phyloP scores from a whole-genome alignment of 2,888 invertebrate genomes.

The Malacosoma neustria region DNA sequence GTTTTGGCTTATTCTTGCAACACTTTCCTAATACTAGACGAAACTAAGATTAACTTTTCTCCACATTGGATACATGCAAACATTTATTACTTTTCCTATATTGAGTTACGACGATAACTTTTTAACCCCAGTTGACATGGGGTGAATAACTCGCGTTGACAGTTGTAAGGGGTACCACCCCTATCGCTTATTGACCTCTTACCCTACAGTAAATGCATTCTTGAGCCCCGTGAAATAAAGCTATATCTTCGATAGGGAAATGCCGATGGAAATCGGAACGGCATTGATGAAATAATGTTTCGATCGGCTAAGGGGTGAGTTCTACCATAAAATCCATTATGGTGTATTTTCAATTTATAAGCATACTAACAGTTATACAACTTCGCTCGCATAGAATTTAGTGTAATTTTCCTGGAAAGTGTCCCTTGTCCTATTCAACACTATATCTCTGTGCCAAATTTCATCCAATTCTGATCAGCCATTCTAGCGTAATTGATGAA shows the following conservation, averaged over 20 bases:
- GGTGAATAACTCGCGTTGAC: conserved; percentile 62
- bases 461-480: too few relatives aligned
- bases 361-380: too few relatives aligned
- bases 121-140: conserved; percentile 59
- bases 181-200: conserved; percentile 55
- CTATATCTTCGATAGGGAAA: conserved; percentile 36
- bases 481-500: too few relatives aligned
- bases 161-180: conserved; percentile 50
- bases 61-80: conserved; percentile 17
- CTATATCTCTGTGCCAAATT: too few relatives aligned
- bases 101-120: conserved; percentile 43
- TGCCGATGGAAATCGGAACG: conserved; percentile 41
- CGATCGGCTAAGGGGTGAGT: conserved; percentile 21
- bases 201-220: conserved; percentile 51
- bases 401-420: too few relatives aligned
- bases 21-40: conserved; percentile 2
- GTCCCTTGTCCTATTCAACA: too few relatives aligned
- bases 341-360: neutral
- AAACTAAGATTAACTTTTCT: conserved; percentile 16
- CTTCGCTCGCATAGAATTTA: too few relatives aligned
- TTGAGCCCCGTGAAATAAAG: conserved; percentile 31
- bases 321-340: conserved; percentile 21
- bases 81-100: conserved; percentile 50
- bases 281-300: conserved; percentile 32
- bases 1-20: neutral